A percentile compares a stretch with the other conserved stretches of the same genome.
phyloP scores from a whole-genome alignment of 2,888 invertebrate genomes.

The Adelphocoris suturalis region DNA sequence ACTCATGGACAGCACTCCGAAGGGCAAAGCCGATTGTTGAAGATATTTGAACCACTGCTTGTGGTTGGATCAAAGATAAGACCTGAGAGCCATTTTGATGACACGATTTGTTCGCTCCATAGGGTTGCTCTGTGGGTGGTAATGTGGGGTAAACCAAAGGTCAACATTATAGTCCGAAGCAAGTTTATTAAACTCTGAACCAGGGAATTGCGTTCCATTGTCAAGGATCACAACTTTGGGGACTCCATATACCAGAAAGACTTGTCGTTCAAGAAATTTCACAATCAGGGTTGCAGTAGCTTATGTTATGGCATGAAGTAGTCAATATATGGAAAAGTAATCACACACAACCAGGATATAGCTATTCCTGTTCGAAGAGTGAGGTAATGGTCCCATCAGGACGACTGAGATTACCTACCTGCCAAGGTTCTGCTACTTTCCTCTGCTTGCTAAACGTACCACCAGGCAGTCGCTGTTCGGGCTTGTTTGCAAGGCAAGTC shows the following conservation, averaged over 20 bases:
- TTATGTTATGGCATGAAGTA: background rate
- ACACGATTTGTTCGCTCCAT: background rate
- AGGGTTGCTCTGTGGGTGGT: conserved; percentile 52
- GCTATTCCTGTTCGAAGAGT: background rate
- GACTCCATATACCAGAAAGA: conserved; percentile 20
- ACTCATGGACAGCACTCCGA: conserved; percentile 6
- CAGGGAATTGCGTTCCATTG: background rate
- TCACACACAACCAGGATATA: conserved; percentile 36
- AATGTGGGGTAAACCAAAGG: conserved; percentile 41
- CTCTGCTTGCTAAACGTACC: background rate
- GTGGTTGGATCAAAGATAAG: background rate
- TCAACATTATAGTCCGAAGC: background rate
- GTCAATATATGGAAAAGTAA: background rate
- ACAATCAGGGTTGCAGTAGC: background rate
- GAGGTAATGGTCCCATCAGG: conserved; percentile 36
- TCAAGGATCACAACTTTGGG: background rate
- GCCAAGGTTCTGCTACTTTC: background rate
- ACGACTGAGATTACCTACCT: conserved; percentile 30
- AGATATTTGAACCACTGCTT: background rate
- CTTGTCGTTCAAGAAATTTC: background rate
- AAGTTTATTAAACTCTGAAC: background rate
- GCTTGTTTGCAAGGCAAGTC: background rate
- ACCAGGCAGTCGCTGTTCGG: background rate
- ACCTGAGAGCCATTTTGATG: background rate
- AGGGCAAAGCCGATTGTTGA: background rate